Conservation (phyloP, 2,888 invertebrate genomes). For the Rapana venosa region DNA sequence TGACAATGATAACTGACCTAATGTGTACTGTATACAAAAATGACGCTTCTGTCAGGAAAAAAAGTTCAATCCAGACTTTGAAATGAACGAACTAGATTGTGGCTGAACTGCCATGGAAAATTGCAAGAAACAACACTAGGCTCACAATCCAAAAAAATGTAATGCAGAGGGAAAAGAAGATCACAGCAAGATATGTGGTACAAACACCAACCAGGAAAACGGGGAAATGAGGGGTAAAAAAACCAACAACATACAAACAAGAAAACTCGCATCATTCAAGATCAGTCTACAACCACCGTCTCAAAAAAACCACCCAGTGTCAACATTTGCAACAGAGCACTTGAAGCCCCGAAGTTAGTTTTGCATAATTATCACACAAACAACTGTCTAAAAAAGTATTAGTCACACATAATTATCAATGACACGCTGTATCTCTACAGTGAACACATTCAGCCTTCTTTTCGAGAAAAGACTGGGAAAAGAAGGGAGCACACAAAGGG, state of each 20-base stretch:
- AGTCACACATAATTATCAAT: conserved; percentile 9
- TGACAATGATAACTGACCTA: not conserved
- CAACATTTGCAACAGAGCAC: conserved; percentile 11
- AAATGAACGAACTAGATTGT: not conserved
- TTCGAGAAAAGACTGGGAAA: not conserved
- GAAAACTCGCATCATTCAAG: not conserved
- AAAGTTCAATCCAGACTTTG: no score
- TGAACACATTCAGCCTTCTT: not conserved
- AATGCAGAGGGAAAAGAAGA: not conserved
- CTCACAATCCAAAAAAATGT: conserved; percentile 8
- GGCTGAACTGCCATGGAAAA: not conserved
- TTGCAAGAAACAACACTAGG: not conserved
- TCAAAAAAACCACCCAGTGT: not conserved
- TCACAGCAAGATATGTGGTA: conserved; percentile 10
- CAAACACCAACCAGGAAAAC: conserved; percentile 14
- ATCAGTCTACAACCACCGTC: not conserved
- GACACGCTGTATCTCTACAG: not conserved
- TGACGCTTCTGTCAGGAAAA: not conserved
- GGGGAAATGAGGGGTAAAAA: not conserved
- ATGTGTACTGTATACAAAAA: not conserved
- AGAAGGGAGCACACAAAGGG: not conserved
- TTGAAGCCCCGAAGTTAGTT: not conserved
- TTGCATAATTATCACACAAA: conserved; percentile 28
- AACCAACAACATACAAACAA: not conserved
- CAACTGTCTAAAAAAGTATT: conserved; percentile 16